phyloP scores from a whole-genome alignment of 2,888 invertebrate species.

The Stegana nigrithorax region DNA sequence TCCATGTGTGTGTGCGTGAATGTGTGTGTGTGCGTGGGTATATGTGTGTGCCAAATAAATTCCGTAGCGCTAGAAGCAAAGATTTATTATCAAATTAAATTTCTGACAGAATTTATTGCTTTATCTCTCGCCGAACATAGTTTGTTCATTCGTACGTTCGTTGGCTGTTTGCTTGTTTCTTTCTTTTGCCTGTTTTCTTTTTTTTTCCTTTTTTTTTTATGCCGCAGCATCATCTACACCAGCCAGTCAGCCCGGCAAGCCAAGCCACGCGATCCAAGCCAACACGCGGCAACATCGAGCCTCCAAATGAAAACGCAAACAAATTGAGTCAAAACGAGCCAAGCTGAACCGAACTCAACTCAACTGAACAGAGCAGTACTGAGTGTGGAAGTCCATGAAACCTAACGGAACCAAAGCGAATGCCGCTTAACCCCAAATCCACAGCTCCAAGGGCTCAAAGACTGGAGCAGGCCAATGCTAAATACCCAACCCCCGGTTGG shows the following conservation, averaged over 20 bases:
- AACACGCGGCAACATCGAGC: slow-evolving; percentile 12
- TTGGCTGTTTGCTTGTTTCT: too few relatives aligned
- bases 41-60: slow-evolving; percentile 66
- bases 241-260: slow-evolving; percentile 28
- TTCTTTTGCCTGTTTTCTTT: too few relatives aligned
- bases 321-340: slow-evolving; percentile 23
- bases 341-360: slow-evolving; percentile 1
- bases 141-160: too few relatives aligned
- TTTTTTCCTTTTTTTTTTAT: slow-evolving; percentile 65
- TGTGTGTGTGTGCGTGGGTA: slow-evolving; percentile 40
- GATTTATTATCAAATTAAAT: slow-evolving; percentile 71
- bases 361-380: too few relatives aligned
- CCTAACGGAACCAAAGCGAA: slow-evolving; percentile 23
- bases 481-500: slow-evolving; percentile 32
- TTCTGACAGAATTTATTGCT: slow-evolving; percentile 71
- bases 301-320: slow-evolving; percentile 24
- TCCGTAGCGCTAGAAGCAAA: slow-evolving; percentile 69
- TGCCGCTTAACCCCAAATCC: slow-evolving; percentile 35
- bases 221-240: slow-evolving; percentile 44
- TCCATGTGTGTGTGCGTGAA: slow-evolving; percentile 23
- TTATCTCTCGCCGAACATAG: slow-evolving; percentile 68
- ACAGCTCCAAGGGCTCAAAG: not conserved
- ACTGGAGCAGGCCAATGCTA: slow-evolving; percentile 30
- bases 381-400: too few relatives aligned
- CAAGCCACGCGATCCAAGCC: slow-evolving; percentile 23